Evolutionary conservation across 1,140 invertebrate genomes (phyloP).

Genomic region (Listronotus bonariensis): DNA sequence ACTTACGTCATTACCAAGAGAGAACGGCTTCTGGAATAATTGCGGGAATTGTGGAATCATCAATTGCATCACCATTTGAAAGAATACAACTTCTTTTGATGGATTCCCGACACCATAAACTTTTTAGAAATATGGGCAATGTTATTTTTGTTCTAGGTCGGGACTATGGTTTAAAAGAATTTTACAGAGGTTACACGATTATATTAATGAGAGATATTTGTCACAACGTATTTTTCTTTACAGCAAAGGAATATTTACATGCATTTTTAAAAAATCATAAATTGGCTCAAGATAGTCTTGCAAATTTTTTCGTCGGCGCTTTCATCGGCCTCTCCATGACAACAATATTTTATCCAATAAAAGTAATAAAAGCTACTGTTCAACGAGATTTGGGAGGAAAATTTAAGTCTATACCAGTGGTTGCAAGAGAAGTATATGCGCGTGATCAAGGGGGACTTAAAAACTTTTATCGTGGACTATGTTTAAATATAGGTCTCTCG

Average conservation of each 20-base stretch:
- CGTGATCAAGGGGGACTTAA: constrained; percentile 4
- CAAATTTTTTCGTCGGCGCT: constrained; percentile 11
- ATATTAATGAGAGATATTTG: constrained; percentile 8
- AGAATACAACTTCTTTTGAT: constrained; percentile 7
- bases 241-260: constrained; percentile 4
- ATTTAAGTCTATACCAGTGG: background rate
- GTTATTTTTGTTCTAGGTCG: background rate
- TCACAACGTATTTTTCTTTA: constrained; percentile 17
- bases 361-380: constrained; percentile 9
- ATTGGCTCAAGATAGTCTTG: background rate
- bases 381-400: constrained; percentile 12
- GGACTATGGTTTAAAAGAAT: constrained; percentile 12
- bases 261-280: background rate
- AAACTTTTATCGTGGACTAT: constrained; percentile 17
- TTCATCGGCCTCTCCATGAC: constrained; percentile 12
- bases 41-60: constrained; percentile 5
- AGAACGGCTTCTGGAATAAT: constrained; percentile 6
- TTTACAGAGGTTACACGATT: constrained; percentile 21
- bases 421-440: constrained; percentile 7
- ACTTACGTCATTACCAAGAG: constrained; percentile 12
- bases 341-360: constrained; percentile 16
- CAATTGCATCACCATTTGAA: constrained; percentile 14
- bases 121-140: constrained; percentile 16
- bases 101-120: constrained; percentile 8
- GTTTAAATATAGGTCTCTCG: constrained; percentile 2